Evolutionary conservation across 2,797 vertebrate species (phyloP).

Genomic region (Rhincodon typus): DNA sequence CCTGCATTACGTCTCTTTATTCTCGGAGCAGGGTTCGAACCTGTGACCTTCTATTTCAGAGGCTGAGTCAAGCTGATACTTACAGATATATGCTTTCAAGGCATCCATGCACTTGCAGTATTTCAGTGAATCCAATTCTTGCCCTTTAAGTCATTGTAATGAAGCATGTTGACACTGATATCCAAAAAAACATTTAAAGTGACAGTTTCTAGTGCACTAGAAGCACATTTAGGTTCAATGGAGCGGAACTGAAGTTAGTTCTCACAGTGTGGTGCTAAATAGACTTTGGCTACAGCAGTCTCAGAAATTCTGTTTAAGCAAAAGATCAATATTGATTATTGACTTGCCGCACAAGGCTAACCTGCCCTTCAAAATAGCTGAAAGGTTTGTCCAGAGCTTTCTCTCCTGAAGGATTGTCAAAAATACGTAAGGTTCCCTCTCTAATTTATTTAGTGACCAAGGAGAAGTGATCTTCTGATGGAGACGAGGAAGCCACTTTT

Average conservation of each 20-base stretch:
- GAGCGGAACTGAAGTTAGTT: background rate
- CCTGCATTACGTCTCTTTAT: background rate
- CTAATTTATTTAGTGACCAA: background rate
- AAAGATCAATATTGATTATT: constrained; percentile 29
- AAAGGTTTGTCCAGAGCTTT: background rate
- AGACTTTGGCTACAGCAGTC: background rate
- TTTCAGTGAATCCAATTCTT: constrained; percentile 12
- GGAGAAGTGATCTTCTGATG: background rate
- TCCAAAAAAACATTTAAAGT: background rate
- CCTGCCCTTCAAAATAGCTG: constrained; percentile 14
- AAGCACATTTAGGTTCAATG: background rate
- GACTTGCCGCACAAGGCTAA: background rate
- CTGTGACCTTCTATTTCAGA: background rate
- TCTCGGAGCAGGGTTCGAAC: background rate
- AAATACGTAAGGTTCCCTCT: background rate
- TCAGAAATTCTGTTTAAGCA: background rate
- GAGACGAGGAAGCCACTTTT: too few species aligned
- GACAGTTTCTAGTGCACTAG: background rate
- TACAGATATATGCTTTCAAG: background rate
- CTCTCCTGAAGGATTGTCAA: too few species aligned
- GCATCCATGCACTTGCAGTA: too few species aligned
- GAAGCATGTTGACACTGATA: background rate
- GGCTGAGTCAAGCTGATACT: background rate
- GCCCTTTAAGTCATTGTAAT: background rate
- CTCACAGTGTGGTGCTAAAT: background rate